Conservation (phyloP, 1,140 invertebrate species). For the Reticulitermes speratus region DNA sequence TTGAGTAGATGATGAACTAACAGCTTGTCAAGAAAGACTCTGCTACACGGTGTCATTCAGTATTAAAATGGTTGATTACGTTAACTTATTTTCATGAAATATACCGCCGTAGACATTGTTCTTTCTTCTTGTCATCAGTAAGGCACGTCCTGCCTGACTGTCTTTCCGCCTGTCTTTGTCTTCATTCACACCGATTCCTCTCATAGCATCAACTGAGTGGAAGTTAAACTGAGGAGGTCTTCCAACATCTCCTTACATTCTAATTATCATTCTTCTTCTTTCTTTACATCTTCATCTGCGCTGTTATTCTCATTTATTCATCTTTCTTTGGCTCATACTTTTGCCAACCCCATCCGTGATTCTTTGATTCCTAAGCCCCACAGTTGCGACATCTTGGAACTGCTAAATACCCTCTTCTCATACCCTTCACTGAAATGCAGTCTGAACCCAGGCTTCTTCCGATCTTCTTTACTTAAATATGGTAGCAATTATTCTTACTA, state of each 20-base stretch:
- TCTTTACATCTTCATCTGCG: background rate
- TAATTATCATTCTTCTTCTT: background rate
- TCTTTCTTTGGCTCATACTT: background rate
- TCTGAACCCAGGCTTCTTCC: background rate
- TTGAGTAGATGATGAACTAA: no score
- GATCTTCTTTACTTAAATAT: constrained; percentile 30
- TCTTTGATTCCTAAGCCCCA: constrained; percentile 20
- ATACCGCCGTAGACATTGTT: no score
- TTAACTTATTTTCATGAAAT: no score
- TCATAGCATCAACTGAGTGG: background rate
- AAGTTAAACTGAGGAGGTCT: background rate
- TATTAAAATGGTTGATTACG: no score
- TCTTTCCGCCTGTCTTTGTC: background rate
- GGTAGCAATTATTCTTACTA: constrained; percentile 32
- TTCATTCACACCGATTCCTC: background rate
- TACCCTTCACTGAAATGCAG: constrained; percentile 8
- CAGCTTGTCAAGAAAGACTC: no score
- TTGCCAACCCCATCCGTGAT: background rate
- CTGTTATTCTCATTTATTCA: constrained; percentile 6
- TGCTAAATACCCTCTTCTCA: constrained; percentile 24
- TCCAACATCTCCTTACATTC: background rate
- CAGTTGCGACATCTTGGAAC: constrained; percentile 20
- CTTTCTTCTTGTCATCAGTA: no score
- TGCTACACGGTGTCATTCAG: no score
- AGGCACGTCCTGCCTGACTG: no score